Conservation (phyloP, 1,140 invertebrate genomes). For the Coenobita brevimanus region DNA sequence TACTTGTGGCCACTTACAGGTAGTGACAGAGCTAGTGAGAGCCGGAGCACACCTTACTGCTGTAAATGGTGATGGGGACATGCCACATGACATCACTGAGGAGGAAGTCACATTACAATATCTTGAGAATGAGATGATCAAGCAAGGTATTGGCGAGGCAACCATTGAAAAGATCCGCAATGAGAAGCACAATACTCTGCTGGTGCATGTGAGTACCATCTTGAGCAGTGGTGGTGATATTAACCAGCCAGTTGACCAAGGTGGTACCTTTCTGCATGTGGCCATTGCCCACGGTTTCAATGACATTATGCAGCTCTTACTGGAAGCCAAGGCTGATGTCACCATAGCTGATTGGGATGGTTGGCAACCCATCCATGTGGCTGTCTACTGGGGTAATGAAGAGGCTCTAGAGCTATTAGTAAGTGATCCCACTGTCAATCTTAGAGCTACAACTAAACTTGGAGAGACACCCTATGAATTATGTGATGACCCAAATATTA, state of each 20-base stretch:
- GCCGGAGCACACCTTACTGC: conserved; percentile 63
- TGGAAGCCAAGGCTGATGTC: conserved; percentile 52
- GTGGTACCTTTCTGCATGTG: conserved; percentile 63
- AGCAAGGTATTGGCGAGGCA: conserved; percentile 49
- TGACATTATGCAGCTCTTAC: conserved; percentile 61
- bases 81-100: conserved; percentile 97
- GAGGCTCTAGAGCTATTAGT: conserved; percentile 52
- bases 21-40: conserved; percentile 69
- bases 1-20: conserved; percentile 75
- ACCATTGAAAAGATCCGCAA: conserved; percentile 34
- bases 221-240: conserved; percentile 34
- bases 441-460: conserved; percentile 32
- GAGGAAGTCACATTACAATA: conserved; percentile 83
- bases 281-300: conserved; percentile 63
- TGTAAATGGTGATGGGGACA: conserved; percentile 92
- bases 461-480: conserved; percentile 63
- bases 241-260: conserved; percentile 49
- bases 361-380: conserved; percentile 67
- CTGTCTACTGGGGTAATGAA: conserved; percentile 65
- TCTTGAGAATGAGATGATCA: conserved; percentile 61
- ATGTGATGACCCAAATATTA: conserved; percentile 43
- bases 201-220: conserved; percentile 40
- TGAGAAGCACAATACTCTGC: conserved; percentile 22
- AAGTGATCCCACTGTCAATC: conserved; percentile 6
- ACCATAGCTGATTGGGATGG: conserved; percentile 57